Evolutionary conservation across 53 echinoderm and acorn worm genomes (phyloP).

Genomic region (Echinarachnius parma): DNA sequence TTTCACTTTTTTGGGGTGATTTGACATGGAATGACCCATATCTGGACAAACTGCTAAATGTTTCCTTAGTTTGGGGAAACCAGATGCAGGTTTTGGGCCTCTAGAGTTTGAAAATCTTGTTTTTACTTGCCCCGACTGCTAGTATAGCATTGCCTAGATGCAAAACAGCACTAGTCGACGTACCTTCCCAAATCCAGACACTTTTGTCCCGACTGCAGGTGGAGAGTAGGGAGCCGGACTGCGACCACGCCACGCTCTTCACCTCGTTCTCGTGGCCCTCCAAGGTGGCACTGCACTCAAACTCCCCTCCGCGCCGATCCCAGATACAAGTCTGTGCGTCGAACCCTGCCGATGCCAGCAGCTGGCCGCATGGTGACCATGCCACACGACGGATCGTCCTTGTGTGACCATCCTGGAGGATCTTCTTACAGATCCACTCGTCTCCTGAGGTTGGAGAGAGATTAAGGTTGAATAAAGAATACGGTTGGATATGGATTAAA

Average conservation of each 20-base stretch:
- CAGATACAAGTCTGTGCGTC: constrained; percentile 96
- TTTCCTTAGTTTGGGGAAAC: too few relatives aligned
- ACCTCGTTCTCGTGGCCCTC: constrained; percentile 99
- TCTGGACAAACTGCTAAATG: too few relatives aligned
- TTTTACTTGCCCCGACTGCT: too few relatives aligned
- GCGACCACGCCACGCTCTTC: constrained; percentile 83
- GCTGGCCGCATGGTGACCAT: constrained; percentile 93
- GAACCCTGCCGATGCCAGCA: constrained; percentile 90
- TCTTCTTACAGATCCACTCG: constrained; percentile 86
- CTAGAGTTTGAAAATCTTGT: too few relatives aligned
- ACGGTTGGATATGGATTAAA: too few relatives aligned
- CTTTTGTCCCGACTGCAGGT: constrained; percentile 96
- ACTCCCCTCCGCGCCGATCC: constrained; percentile 77
- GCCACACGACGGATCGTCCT: constrained; percentile 78
- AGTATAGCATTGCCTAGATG: too few relatives aligned
- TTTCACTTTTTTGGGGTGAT: too few relatives aligned
- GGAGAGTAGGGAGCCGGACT: constrained; percentile 74
- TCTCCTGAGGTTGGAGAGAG: constrained; percentile 70
- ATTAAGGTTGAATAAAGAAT: too few relatives aligned
- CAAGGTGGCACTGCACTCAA: constrained; percentile 89
- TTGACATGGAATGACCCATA: too few relatives aligned
- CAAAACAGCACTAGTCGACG: too few relatives aligned
- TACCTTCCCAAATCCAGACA: constrained; percentile 98
- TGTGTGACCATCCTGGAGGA: constrained; percentile 78
- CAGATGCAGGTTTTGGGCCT: too few relatives aligned